phyloP scores from a whole-genome alignment of 2,113 vertebrate genomes.

The Vimba vimba region DNA sequence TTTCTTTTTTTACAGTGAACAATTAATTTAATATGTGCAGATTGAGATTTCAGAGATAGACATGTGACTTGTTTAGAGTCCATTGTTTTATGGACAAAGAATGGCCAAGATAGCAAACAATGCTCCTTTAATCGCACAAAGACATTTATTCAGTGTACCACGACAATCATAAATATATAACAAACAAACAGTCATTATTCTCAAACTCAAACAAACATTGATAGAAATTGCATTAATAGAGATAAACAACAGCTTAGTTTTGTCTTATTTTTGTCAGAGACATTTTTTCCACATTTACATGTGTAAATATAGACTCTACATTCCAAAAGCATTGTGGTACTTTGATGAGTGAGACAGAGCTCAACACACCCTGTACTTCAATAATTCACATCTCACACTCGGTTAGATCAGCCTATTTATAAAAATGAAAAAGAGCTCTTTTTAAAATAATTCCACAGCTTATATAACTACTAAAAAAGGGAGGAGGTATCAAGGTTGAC shows the following conservation, averaged over 20 bases:
- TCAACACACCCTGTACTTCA: slow-evolving; percentile 54
- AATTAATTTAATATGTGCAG: slow-evolving; percentile 3
- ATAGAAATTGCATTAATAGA: slow-evolving; percentile 53
- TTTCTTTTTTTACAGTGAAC: neutral
- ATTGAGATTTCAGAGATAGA: slow-evolving; percentile 44
- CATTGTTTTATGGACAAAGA: slow-evolving; percentile 67
- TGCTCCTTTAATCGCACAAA: slow-evolving; percentile 60
- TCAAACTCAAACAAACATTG: slow-evolving; percentile 56
- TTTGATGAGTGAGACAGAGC: slow-evolving; percentile 29
- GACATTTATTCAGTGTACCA: slow-evolving; percentile 56
- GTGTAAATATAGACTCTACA: slow-evolving; percentile 42
- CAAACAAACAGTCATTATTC: slow-evolving; percentile 65
- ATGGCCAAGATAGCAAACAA: slow-evolving; percentile 65
- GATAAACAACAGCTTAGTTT: slow-evolving; percentile 46
- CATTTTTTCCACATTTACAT: slow-evolving; percentile 45
- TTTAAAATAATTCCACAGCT: neutral
- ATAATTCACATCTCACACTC: slow-evolving; percentile 51
- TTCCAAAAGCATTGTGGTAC: slow-evolving; percentile 42
- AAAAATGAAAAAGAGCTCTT: slow-evolving; percentile 9
- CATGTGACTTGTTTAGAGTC: slow-evolving; percentile 44
- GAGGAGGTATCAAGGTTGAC: neutral
- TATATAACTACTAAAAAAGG: neutral
- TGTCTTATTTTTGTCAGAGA: slow-evolving; percentile 19
- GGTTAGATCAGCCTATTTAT: slow-evolving; percentile 29
- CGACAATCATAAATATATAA: slow-evolving; percentile 61